Base-by-base conservation (phyloP, 2,888 invertebrate species). In the Schizotus pectinicornis region DNA sequence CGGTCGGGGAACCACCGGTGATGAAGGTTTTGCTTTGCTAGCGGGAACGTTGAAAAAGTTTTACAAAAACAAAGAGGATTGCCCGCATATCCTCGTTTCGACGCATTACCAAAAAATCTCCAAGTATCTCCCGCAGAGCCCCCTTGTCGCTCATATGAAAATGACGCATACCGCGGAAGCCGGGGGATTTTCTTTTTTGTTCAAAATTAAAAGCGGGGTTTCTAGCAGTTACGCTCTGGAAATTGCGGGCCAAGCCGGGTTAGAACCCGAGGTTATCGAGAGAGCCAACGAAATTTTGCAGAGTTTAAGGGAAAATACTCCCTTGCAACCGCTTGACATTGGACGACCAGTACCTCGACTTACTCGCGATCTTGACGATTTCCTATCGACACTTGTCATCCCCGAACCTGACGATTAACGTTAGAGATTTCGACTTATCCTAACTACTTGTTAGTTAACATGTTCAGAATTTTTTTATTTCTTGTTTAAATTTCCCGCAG, bases 1-100 rank as follows among this genome's bases (percentile, higher is more conserved):
- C 81, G 95, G 95, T 2, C 89, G 90, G 76, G 93, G 94, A 58
- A 95, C 95, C 1, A 80, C 85, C 1, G 85, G 88, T 74, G 80
- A 84, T 1, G 94, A 94, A 78, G 95, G 94, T 0, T 78, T 89
- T 35, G 84, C 91, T 0, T 77, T 96, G 32, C 80, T 94, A 12
- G 84, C 86, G 0, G 85, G 91, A 0, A 84, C 86, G 35, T 76
- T 95, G 43, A 85, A 85, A 65, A 81, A 88, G 67, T 90, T 94
- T 78, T 76, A 89, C 41, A 81, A 82, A 48, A 79, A 83, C 53
- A 70, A 73, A 0, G 64, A 75, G 1, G 63, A 76, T 7, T 90
- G 90, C 70, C 94, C 95, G 0, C 91, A 92, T 71, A 80, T 92
- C 1, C 79, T 94, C 46, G 81, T 90, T 3, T 86, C 91, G 0